Evolutionary conservation across 2,888 invertebrate species (phyloP), one percentile per base, ranked within the genome.

Genomic region (Scaptomyza tumidula): DNA sequence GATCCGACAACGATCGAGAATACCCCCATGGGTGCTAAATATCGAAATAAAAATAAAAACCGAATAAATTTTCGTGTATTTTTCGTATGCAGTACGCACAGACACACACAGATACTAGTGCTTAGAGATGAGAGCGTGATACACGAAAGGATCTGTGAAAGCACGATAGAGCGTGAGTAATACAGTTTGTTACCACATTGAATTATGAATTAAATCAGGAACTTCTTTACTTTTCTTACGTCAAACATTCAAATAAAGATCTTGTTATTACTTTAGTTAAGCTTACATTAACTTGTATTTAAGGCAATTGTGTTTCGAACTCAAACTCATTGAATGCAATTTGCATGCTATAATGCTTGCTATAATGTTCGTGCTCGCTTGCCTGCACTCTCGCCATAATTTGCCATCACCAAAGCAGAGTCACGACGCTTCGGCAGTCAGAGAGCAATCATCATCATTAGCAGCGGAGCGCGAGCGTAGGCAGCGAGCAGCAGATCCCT

Each of bases 11-110:
- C 59, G 77, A 77, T 74, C 77, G 59, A 67, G 59, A 67, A 39
- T 81, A 80, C 83, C 88, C 83, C 83, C 83, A 77, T 83, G 83
- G 83, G 83, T 83, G 83, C 88, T 88, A 83, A 83, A 83, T 79
- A 86, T 77, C 70, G 33, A 33, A 33, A 37, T 1, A 13, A 4
- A 35, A 35, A 35, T 1, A 35, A 37, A 67, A 82, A 67, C 62
- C 75, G 88, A 88, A 83, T 83, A 88, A 75, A 83, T 88, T 86
- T 88, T 71, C 67, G 69, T 67, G 63, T 58, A 64, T 61, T 76
- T 67, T 78, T 75, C 69, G 75, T 75, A 77, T 77, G 73, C 78
- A 75, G 48, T 59, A 67, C 72, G 57, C 80, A 55, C 43, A 58
- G 54, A 65, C 44, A 50, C 44, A 50, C 39, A 55, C 44, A 56